A percentile compares a stretch with the other conserved stretches of the same genome.
Evolutionary conservation across 1,140 invertebrate genomes (phyloP).

Genomic region (Papilio dardanus): DNA sequence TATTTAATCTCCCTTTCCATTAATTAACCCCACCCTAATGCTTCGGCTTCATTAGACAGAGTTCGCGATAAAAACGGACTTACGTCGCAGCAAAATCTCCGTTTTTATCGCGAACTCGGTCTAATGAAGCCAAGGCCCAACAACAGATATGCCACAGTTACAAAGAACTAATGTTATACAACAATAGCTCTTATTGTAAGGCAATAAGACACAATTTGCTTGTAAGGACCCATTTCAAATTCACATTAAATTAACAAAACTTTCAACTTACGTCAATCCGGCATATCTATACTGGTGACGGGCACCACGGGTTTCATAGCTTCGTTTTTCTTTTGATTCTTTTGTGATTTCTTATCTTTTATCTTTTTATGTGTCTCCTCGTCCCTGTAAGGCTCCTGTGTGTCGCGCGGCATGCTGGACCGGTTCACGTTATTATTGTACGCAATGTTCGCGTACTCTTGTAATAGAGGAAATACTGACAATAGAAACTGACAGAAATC

Average conservation of each 20-base stretch:
- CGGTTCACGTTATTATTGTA: conserved; percentile 88
- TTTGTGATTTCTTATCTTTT: conserved; percentile 85
- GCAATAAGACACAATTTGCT: background rate
- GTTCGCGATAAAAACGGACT: too few species aligned
- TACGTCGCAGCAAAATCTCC: too few species aligned
- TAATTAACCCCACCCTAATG: too few species aligned
- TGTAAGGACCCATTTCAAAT: background rate
- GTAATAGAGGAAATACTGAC: conserved; percentile 95
- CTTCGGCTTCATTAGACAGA: too few species aligned
- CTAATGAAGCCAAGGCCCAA: too few species aligned
- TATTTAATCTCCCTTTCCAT: too few species aligned
- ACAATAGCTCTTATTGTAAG: background rate
- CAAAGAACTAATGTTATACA: background rate
- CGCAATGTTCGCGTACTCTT: conserved; percentile 99
- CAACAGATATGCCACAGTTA: background rate
- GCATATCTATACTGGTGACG: conserved; percentile 93
- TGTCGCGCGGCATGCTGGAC: conserved; percentile 78
- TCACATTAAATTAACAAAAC: conserved; percentile 12
- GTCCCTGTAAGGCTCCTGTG: conserved; percentile 82
- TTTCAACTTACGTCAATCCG: conserved; percentile 86
- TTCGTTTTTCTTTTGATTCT: conserved; percentile 88
- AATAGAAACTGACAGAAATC: conserved; percentile 98
- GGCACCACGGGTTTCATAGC: conserved; percentile 92
- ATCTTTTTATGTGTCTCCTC: conserved; percentile 81
- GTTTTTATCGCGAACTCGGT: too few species aligned